Conservation (phyloP, 1,140 invertebrate species). For the Lordiphosa clarofinis region DNA sequence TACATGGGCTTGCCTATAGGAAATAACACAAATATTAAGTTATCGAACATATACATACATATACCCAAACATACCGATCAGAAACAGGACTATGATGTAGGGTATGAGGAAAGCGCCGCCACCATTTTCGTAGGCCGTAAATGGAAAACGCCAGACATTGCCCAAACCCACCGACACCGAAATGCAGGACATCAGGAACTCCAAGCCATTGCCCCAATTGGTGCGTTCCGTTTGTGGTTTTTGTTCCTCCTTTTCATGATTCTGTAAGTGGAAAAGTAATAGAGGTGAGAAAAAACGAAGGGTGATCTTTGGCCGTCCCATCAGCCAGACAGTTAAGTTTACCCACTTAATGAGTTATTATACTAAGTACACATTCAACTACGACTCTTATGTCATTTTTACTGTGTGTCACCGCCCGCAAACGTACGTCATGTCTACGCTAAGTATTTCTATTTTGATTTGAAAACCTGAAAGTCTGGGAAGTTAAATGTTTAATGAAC, state of each 20-base stretch:
- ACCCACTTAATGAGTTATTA: too few species aligned
- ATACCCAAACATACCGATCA: conserved; percentile 84
- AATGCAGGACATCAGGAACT: conserved; percentile 94
- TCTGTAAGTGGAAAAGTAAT: conserved; percentile 18
- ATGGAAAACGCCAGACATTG: conserved; percentile 85
- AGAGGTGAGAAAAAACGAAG: neutral
- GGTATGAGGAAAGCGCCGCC: conserved; percentile 87
- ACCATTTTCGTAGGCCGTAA: conserved; percentile 90
- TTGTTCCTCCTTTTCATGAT: conserved; percentile 37
- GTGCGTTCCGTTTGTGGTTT: conserved; percentile 80
- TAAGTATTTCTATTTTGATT: too few species aligned
- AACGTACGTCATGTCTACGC: too few species aligned
- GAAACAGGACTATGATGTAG: conserved; percentile 89
- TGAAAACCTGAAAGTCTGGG: too few species aligned
- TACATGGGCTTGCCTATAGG: conserved; percentile 86
- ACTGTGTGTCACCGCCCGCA: too few species aligned
- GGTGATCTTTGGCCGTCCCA: too few species aligned
- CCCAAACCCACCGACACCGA: conserved; percentile 93
- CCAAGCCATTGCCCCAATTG: conserved; percentile 90
- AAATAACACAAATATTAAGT: neutral
- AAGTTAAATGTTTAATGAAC: too few species aligned
- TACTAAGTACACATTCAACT: too few species aligned
- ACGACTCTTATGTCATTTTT: too few species aligned
- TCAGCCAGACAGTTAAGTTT: too few species aligned
- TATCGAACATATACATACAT: too few species aligned